Base-by-base conservation (phyloP, 1,140 invertebrate genomes). In the Leptoteleia sp. region DNA sequence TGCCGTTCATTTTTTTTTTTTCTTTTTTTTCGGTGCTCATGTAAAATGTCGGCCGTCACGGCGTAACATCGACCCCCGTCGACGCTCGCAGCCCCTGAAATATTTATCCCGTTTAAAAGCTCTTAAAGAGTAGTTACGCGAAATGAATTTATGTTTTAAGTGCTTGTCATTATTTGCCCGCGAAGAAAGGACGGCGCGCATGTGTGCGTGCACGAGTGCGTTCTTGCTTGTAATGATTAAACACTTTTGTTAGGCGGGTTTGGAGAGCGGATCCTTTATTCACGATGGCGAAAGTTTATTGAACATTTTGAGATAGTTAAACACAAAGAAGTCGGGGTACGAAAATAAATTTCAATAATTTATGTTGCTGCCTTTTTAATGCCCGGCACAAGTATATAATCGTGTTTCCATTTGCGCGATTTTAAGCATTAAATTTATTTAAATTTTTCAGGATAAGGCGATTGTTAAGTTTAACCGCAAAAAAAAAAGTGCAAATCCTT, bases 91-190 rank as follows among this genome's bases (percentile, higher is more conserved):
- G 17, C 38, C 11, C 12, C 59, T 65, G 13, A 57, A 79, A 79
- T 79, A 64, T 73, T 68, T 62, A 73, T 48, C 55, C 12, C 35
- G 61, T 45, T 79, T 68, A 68, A 72, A 68, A 79, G 55, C 61
- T 61, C 52, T 77, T 71, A 57, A 76, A 47, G 22, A 52, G 54
- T n/a, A 54, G 50, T 62, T 70, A 43, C 38, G 29, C 35, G 13
- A 35, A 76, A 70, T 62, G 50, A 70, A 70, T 76, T 76, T 71
- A 59, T 45, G 25, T 55, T 68, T 76, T 35, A 27, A 47, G 62
- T 67, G 43, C 37, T 61, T 37, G 33, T 50, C 54, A 37, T 55
- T 52, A 62, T 62, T 61, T 43, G 27, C 48, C 22, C 17, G 16
- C 52, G 31, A 68, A 54, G 22, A 47, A 55, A 47, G 29, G 42